Evolutionary conservation across 2,113 vertebrate species (phyloP).

Genomic region (Gadus macrocephalus): DNA sequence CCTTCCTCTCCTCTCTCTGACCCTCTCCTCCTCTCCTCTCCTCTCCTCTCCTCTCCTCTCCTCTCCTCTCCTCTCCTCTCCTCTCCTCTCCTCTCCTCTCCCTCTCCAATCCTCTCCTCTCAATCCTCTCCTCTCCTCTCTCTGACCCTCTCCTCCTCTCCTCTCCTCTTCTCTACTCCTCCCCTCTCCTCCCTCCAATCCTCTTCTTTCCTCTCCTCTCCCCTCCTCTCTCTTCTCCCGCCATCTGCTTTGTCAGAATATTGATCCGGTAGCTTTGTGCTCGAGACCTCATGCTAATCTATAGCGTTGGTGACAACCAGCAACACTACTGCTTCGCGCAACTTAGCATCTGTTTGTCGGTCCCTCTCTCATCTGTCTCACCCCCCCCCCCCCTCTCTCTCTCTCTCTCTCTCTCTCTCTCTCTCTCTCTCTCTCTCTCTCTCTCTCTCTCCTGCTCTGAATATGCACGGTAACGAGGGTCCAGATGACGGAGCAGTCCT

Average conservation of each 20-base stretch:
- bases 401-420: constrained; percentile 34
- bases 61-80: not conserved
- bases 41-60: not conserved
- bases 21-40: not conserved
- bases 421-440: constrained; percentile 12
- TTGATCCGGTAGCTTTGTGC: constrained; percentile 81
- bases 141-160: not conserved
- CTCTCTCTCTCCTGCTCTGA: not conserved
- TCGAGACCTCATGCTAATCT: constrained; percentile 82
- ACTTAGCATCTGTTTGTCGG: constrained; percentile 71
- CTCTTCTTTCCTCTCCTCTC: not conserved
- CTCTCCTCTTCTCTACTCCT: not conserved
- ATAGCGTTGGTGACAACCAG: constrained; percentile 77
- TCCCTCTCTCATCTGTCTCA: not conserved
- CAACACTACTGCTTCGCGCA: constrained; percentile 28
- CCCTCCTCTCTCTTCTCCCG: constrained; percentile 55
- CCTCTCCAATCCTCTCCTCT: not conserved
- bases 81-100: not conserved
- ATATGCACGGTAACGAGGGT: too few relatives aligned
- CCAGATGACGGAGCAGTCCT: constrained; percentile 58
- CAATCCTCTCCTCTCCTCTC: not conserved
- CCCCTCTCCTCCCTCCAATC: not conserved
- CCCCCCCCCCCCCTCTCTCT: not conserved
- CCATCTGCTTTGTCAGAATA: constrained; percentile 80
- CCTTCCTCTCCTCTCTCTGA: not conserved